Evolutionary conservation across 2,888 invertebrate species (phyloP).

Genomic region (Carabus problematicus): DNA sequence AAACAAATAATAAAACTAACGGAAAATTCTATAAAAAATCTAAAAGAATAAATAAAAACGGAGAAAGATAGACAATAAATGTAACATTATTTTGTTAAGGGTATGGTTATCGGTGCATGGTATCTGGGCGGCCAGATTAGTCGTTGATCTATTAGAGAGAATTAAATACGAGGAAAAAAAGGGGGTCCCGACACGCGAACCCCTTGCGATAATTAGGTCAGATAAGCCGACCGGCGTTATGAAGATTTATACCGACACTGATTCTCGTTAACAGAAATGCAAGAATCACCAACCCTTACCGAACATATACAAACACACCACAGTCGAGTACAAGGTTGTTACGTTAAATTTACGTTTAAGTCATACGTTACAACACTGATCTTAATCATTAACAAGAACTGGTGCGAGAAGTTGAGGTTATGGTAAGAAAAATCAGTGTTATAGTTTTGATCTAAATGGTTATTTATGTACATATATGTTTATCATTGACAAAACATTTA

Average conservation of each 20-base stretch:
- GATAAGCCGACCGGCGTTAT: constrained; percentile 37
- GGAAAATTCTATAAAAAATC: constrained; percentile 19
- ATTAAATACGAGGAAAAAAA: constrained; percentile 34
- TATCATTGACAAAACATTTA: neutral
- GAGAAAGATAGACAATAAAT: neutral
- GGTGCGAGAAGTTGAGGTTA: too few species aligned
- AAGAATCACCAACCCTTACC: constrained; percentile 15
- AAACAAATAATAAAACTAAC: neutral
- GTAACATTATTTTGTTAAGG: constrained; percentile 10
- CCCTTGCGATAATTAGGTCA: constrained; percentile 40
- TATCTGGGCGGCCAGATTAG: constrained; percentile 22
- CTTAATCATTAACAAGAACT: too few species aligned
- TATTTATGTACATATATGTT: neutral
- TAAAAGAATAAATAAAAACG: constrained; percentile 30
- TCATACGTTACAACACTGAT: too few species aligned
- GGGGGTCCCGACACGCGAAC: constrained; percentile 37
- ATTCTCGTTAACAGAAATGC: constrained; percentile 36
- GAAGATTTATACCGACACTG: constrained; percentile 39
- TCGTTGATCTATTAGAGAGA: constrained; percentile 38
- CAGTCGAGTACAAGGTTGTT: too few species aligned
- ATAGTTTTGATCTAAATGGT: neutral
- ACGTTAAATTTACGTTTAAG: too few species aligned
- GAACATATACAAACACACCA: neutral
- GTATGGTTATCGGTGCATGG: constrained; percentile 20
- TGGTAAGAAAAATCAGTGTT: too few species aligned